Base-by-base conservation (phyloP, 1,140 invertebrate species). In the Temnothorax curvispinosus region DNA sequence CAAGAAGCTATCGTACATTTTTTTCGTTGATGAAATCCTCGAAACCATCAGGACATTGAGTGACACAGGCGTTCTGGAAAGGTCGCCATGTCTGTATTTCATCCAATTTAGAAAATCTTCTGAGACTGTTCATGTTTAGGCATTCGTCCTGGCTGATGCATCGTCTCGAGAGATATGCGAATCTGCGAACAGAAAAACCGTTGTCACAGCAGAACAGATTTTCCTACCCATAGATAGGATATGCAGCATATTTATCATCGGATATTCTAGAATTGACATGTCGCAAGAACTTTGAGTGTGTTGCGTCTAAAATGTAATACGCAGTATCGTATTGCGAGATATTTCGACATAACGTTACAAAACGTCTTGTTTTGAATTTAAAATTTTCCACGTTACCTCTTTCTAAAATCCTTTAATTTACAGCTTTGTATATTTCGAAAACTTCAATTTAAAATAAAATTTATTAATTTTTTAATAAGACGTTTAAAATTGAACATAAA, bases 141-240 rank as follows among this genome's bases (percentile, higher is more conserved):
- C 97, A 97, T 87, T 97, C 95, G 1, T 92, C 78, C 71, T 95
- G 94, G 7, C 94, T 95, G 27, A 97, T 91, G 91, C 97, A 97
- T 64, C 97, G 92, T 64, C 96, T 94, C 62, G 95, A 94, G 7
- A 94, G 91, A 90, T 96, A 96, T 92, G 92, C 44, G 50, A 89
- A 93, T 88, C 94, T 94, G 67, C n/a, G 65, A 64, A 86, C 50
- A 67, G 64, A 88, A 41, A 77, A 81, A 38, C 11, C 1, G 4
- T 21, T 15, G 35, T 44, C 13, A 52, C 56, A 35, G 35, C 52
- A 44, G 9, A 52, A 80, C 18, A 44, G 9, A 85, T 60, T 54
- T n/a, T 64, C 7, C 58, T 13, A 52, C 44, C 44, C 27, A 44
- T 3, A 50, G 60, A 77, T 54, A 65, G 13, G 2, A n/a, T 32